Conservation (phyloP, 1,140 invertebrate species). For the Diplogasteroides magnus region DNA sequence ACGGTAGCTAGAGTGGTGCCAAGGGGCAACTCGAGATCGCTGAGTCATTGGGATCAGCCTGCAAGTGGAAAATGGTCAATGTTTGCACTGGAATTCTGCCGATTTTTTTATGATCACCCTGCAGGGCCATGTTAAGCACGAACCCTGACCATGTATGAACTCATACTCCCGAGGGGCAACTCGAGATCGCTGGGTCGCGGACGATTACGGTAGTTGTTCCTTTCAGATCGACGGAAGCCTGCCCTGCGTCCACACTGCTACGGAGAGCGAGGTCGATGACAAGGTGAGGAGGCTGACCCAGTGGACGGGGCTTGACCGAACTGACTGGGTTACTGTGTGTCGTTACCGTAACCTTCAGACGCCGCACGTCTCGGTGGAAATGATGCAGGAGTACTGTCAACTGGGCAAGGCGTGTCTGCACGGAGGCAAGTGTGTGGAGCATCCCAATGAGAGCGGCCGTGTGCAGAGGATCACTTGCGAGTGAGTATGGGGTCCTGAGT, state of each 20-base stretch:
- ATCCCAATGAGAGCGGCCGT: not conserved
- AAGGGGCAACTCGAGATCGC: conserved; percentile 13
- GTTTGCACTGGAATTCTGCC: too few relatives aligned
- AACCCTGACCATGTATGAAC: too few relatives aligned
- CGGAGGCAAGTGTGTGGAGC: conserved; percentile 10
- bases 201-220: too few relatives aligned
- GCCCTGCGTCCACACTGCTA: not conserved
- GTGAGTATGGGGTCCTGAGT: not conserved
- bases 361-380: conserved; percentile 5
- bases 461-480: not conserved
- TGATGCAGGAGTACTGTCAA: conserved; percentile 19
- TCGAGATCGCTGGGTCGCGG: conserved; percentile 1
- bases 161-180: too few relatives aligned
- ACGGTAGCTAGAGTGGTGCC: too few relatives aligned
- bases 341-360: not conserved
- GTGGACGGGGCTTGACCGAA: not conserved
- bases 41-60: too few relatives aligned
- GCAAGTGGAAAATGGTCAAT: too few relatives aligned
- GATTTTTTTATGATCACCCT: too few relatives aligned
- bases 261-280: not conserved
- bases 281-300: not conserved
- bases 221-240: not conserved
- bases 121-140: too few relatives aligned
- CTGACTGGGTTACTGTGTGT: not conserved
- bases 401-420: conserved; percentile 13